These are phyloP conservation scores for Quiscalus mexicanus DNA, from an alignment of 2,113 vertebrate genomes.

Conservation along the genomic window DNA sequence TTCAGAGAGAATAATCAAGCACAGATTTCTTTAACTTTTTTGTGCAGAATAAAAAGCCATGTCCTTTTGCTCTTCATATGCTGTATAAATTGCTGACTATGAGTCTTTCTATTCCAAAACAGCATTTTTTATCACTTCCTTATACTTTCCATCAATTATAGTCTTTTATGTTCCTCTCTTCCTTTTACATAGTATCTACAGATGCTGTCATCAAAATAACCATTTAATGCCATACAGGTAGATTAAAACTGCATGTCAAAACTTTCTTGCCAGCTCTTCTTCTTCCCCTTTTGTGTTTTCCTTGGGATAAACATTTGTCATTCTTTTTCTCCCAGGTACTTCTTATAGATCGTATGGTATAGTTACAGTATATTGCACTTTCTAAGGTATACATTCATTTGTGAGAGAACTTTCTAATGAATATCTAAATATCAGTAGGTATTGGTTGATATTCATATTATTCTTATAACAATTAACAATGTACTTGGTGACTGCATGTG, in stretches of 20 bases:
- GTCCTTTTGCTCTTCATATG: not conserved
- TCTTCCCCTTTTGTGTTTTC: not conserved
- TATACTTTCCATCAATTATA: not conserved
- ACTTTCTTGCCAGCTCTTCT: not conserved
- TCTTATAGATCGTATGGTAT: not conserved
- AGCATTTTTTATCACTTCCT: not conserved
- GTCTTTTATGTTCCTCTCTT: not conserved
- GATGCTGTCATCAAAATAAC: not conserved
- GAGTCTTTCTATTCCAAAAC: not conserved
- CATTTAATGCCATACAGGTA: not conserved
- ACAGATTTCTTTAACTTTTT: not conserved
- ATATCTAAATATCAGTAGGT: not conserved
- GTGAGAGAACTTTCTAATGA: not conserved
- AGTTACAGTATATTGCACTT: not conserved
- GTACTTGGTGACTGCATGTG: not conserved
- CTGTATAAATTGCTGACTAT: not conserved
- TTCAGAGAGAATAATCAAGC: slow-evolving; percentile 10
- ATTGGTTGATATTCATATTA: not conserved
- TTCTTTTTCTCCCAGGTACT: not conserved
- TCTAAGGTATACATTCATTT: not conserved
- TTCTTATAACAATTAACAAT: not conserved
- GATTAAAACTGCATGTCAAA: not conserved
- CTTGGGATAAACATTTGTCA: not conserved
- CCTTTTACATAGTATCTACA: not conserved
- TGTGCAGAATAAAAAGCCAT: not conserved